These are phyloP conservation scores for Cacoxenus indagator DNA, from an alignment of 2,888 invertebrate genomes.

Conservation along the genomic window DNA sequence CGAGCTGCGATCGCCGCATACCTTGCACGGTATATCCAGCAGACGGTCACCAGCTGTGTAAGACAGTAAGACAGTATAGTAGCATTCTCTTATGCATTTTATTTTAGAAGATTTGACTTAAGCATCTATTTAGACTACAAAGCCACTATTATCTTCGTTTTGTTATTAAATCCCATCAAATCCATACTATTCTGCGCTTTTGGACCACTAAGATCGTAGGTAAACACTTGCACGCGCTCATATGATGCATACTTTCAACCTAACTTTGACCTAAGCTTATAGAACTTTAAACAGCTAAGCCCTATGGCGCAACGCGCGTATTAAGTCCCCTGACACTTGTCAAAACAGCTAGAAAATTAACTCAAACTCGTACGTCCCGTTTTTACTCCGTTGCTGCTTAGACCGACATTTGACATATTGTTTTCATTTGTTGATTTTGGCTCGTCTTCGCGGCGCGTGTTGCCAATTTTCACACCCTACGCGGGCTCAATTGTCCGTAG, in stretches of 20 bases:
- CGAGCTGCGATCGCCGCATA: constrained; percentile 98
- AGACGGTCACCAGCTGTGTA: constrained; percentile 87
- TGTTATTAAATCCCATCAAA: neutral
- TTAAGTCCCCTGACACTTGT: constrained; percentile 68
- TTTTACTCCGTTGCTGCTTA: constrained; percentile 32
- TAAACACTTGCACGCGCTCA: neutral
- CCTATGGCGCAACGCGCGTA: constrained; percentile 57
- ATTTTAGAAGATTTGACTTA: neutral
- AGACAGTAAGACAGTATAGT: constrained; percentile 33
- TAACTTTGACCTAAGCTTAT: constrained; percentile 28
- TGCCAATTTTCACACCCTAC: constrained; percentile 65
- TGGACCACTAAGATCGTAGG: neutral
- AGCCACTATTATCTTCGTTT: neutral
- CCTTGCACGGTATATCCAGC: constrained; percentile 98
- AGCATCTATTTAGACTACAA: neutral
- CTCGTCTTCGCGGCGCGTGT: constrained; percentile 53
- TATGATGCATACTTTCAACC: neutral
- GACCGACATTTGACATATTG: constrained; percentile 66
- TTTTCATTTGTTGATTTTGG: constrained; percentile 35
- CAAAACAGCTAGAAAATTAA: constrained; percentile 55
- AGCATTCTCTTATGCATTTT: constrained; percentile 43
- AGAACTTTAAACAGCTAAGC: constrained; percentile 47
- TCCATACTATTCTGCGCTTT: neutral
- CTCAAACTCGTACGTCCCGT: constrained; percentile 33
- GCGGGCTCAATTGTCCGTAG: constrained; percentile 56